Base-by-base conservation (phyloP, 2,113 vertebrate genomes). In the Istiophorus platypterus region DNA sequence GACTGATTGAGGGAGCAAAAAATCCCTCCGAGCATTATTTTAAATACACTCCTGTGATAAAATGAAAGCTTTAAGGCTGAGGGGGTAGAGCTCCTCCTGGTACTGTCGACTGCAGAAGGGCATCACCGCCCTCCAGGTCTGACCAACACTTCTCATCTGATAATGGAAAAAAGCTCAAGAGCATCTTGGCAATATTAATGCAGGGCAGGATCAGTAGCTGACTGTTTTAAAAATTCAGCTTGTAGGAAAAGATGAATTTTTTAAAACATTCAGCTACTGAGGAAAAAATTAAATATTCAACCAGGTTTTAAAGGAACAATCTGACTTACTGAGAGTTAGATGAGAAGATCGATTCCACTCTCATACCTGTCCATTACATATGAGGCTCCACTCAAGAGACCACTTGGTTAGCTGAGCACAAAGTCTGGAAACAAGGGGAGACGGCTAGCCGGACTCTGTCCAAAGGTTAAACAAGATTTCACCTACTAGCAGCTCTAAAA, bases 21-120 rank as follows among this genome's bases (percentile, higher is more conserved):
- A 85, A 58, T 74, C 84, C 84, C 82, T 85, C 52, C 14, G 45
- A 66, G 69, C 54, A 84, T 88, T 86, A 85, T 85, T 91, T 86
- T 54, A 81, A 93, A 88, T 88, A 81, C 88, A 89, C 78, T 82
- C 59, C 74, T 47, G 52, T 80, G 78, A 86, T 81, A 75, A 86
- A 90, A 65, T 54, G 78, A 91, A 81, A 79, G 75, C 81, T 74
- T 76, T 7, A 42, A 54, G 64, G 71, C 81, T 77, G 82, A 73
- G 61, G 54, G 68, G 68, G 84, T 3, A 7, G 41, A 82, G 86
- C 71, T 85, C 29, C 65, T 80, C 78, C 70, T 29, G 4, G 80
- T 51, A 39, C 47, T 31, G 31, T 70, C 45, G 27, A 37, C 47
- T 39, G 72, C 4, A 67, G 72, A 64, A 71, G 56, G 67, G 34